Evolutionary conservation across 2,113 vertebrate genomes (phyloP).

Genomic region (Catharus fuscescens): DNA sequence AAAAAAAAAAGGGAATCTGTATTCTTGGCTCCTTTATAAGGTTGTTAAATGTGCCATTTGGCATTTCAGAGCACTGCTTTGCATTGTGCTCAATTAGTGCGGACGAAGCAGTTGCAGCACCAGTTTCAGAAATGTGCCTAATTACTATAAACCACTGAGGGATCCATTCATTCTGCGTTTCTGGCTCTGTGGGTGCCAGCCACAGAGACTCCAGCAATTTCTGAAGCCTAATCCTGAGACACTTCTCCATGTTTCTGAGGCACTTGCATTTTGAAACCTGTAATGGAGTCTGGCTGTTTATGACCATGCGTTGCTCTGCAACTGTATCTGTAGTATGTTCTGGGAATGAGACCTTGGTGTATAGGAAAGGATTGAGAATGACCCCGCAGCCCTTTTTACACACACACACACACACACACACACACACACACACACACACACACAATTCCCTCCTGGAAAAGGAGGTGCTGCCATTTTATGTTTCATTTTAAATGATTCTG

Average conservation of each 20-base stretch:
- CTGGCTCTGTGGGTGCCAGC: constrained; percentile 67
- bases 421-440: no score
- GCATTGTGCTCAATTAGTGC: constrained; percentile 67
- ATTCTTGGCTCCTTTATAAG: constrained; percentile 61
- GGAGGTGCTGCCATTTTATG: background rate
- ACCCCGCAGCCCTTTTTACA: background rate
- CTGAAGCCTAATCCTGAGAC: constrained; percentile 53
- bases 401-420: no score
- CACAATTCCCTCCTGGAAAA: background rate
- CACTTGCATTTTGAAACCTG: background rate
- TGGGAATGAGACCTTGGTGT: background rate
- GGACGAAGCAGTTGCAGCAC: background rate
- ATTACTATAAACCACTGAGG: constrained; percentile 55
- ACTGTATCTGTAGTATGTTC: background rate
- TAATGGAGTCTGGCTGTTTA: background rate
- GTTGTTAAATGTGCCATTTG: constrained; percentile 66
- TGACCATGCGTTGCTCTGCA: accelerated
- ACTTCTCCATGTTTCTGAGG: constrained; percentile 15
- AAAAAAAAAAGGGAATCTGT: constrained; percentile 22
- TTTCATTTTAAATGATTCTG: background rate
- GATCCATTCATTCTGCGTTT: constrained; percentile 59
- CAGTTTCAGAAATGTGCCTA: constrained; percentile 60
- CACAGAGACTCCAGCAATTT: constrained; percentile 53
- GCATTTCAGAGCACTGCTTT: constrained; percentile 53
- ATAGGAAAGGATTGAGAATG: background rate